A percentile compares a stretch with the other conserved stretches of the same genome.
Evolutionary conservation across 2,888 invertebrate genomes (phyloP).

Genomic region (Orthosia gothica): DNA sequence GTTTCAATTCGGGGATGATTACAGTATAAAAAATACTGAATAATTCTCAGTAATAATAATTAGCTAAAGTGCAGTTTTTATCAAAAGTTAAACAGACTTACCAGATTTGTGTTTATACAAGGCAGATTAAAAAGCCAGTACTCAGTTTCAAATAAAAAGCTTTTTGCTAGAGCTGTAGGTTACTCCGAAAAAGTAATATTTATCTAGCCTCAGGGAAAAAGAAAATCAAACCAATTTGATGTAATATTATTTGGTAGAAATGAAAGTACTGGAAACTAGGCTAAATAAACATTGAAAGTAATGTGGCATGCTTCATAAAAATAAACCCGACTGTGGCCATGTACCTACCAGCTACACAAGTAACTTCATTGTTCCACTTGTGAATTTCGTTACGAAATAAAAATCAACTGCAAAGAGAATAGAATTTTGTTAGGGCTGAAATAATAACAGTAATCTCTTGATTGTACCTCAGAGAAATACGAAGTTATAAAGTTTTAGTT

Average conservation of each 20-base stretch:
- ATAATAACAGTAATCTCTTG: slow-evolving; percentile 23
- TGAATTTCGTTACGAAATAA: not conserved
- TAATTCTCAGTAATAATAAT: no score
- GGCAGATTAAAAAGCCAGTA: not conserved
- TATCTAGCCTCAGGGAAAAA: slow-evolving; percentile 16
- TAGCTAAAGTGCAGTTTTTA: slow-evolving; percentile 1
- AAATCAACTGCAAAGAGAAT: not conserved
- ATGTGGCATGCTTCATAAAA: slow-evolving; percentile 12
- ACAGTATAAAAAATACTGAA: no score
- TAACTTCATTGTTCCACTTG: not conserved
- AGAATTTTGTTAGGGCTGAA: not conserved
- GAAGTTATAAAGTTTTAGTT: slow-evolving; percentile 36
- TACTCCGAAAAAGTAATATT: slow-evolving; percentile 22
- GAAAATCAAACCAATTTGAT: slow-evolving; percentile 32
- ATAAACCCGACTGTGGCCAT: not conserved
- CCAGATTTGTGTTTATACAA: not conserved
- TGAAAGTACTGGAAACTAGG: slow-evolving; percentile 1
- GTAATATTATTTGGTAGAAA: slow-evolving; percentile 20
- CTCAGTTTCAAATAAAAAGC: slow-evolving; percentile 19
- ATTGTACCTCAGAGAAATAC: slow-evolving; percentile 24
- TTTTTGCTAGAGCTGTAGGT: slow-evolving; percentile 1
- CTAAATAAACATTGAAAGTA: slow-evolving; percentile 23
- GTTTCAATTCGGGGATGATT: no score
- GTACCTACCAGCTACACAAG: not conserved
- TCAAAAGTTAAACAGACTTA: not conserved